Evolutionary conservation across 2,113 vertebrate genomes (phyloP).

Genomic region (Perca schrenkii): DNA sequence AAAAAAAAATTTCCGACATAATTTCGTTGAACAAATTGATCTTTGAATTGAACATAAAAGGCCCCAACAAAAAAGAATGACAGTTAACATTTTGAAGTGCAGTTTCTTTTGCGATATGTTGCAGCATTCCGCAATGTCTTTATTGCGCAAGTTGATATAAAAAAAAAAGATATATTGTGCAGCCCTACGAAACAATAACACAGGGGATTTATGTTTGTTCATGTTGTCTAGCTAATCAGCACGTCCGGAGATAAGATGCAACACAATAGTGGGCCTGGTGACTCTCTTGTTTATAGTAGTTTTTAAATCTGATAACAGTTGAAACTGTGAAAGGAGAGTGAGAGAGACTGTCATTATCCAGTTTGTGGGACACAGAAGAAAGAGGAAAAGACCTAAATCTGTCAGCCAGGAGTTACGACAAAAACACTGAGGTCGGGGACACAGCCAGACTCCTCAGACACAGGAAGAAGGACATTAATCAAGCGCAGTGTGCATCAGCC

Average conservation of each 20-base stretch:
- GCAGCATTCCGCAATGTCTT: too few species aligned
- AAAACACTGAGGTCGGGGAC: slow-evolving; percentile 51
- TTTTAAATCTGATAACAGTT: slow-evolving; percentile 35
- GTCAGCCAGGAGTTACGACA: slow-evolving; percentile 62
- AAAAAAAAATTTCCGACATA: too few species aligned
- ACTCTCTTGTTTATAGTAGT: slow-evolving; percentile 23
- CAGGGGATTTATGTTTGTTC: slow-evolving; percentile 4
- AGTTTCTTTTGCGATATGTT: too few species aligned
- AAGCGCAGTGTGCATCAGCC: slow-evolving; percentile 15
- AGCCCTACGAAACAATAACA: too few species aligned
- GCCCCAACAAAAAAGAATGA: too few species aligned
- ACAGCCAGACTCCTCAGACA: slow-evolving; percentile 24
- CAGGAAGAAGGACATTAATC: slow-evolving; percentile 71
- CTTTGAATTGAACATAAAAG: too few species aligned
- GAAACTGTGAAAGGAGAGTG: not conserved
- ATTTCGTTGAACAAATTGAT: too few species aligned
- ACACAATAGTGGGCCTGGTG: slow-evolving; percentile 18
- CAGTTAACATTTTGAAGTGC: too few species aligned
- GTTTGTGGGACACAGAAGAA: slow-evolving; percentile 40
- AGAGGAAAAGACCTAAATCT: slow-evolving; percentile 68
- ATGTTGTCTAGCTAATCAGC: slow-evolving; percentile 33
- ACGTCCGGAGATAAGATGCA: slow-evolving; percentile 37
- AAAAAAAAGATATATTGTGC: too few species aligned
- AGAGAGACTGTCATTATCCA: not conserved
- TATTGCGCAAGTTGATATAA: too few species aligned